Base-by-base conservation (phyloP, 2,888 invertebrate genomes). In the Liopterus haemorrhoidalis region DNA sequence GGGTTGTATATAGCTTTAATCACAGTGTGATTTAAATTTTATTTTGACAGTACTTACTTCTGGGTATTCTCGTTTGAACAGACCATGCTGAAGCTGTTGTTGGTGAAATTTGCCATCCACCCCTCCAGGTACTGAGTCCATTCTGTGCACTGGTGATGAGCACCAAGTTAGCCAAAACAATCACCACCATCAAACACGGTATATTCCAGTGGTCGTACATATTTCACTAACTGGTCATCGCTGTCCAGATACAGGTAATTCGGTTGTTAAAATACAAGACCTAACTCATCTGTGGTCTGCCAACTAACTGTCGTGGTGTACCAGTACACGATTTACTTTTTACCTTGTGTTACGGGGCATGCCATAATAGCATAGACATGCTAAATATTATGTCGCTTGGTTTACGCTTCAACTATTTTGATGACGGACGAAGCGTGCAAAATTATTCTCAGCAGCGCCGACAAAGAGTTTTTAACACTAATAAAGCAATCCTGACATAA, bases 341-440 rank as follows among this genome's bases (percentile, higher is more conserved):
- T 44, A 44, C 31, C 37, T 8, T 37, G 27, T 30, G 25, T 36
- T 33, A 22, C 20, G 41, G n/a, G 31, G 22, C 16, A 33, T 20
- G 18, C 24, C 24, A 18, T 44, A 44, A 44, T 44, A 38, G 38
- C 44, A 44, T 18, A 43, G 22, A 15, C 25, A 65, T 63, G 61
- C 57, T 62, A 59, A 64, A 61, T 64, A 66, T 64, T 65, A 65
- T 58, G 44, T 44, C 44, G 37, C 61, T 51, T 31, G 48, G 56
- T 63, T 64, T 64, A 58, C 63, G 65, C 64, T 59, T 66, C 59
- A 65, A 63, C 64, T 65, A 54, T 46, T 37, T 59, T 55, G 54
- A 53, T 53, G 48, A 49, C 33, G 33, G 38, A 18, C 37, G 24
- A 31, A 44, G 22, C 44, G 31, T 38, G 37, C 32, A 44, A 44